These are phyloP conservation scores for Carduelis carduelis DNA, from an alignment of 2,797 vertebrate genomes.

Conservation along the genomic window DNA sequence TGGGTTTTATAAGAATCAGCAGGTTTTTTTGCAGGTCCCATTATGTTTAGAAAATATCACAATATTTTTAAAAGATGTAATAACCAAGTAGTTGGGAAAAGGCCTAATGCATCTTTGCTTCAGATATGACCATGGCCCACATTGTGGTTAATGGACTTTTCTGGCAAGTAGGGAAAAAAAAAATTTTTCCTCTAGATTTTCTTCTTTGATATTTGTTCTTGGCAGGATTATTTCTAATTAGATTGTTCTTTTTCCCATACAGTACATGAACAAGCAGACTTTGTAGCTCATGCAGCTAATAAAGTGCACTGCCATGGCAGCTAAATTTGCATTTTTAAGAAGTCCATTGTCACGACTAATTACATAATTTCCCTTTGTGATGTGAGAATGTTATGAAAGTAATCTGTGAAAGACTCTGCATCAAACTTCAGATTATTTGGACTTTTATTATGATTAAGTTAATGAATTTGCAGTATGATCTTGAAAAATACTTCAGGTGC, in stretches of 20 bases:
- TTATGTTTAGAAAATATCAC: background rate
- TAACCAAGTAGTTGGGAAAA: background rate
- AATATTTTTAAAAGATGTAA: background rate
- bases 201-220: conserved; percentile 18
- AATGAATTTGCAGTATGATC: background rate
- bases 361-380: background rate
- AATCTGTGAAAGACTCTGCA: background rate
- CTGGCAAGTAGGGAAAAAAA: background rate
- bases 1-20: background rate
- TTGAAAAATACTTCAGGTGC: background rate
- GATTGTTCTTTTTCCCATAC: conserved; percentile 14
- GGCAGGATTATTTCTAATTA: conserved; percentile 50
- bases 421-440: background rate
- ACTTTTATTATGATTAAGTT: background rate
- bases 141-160: background rate
- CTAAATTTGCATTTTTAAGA: conserved; percentile 8
- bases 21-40: background rate
- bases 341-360: background rate
- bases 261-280: background rate
- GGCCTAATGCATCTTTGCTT: conserved; percentile 21
- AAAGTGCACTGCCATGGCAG: background rate
- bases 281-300: background rate
- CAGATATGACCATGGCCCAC: background rate
- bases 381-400: background rate
- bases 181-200: background rate